phyloP scores from a whole-genome alignment of 1,140 invertebrate species.

The Delia radicum region DNA sequence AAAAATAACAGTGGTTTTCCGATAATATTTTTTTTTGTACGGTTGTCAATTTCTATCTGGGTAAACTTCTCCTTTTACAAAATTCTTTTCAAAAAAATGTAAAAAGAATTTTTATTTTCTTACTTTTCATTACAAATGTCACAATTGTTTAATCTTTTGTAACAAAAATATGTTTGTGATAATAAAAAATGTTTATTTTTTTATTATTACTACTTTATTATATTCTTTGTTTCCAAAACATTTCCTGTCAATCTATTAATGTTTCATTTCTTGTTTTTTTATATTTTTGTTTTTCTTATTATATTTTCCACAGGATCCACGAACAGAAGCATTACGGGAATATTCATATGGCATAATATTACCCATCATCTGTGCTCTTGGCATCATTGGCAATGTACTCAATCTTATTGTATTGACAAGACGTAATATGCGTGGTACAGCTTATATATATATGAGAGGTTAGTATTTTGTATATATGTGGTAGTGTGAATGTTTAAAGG shows the following conservation, averaged over 20 bases:
- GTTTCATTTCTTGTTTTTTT: not conserved
- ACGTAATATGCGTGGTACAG: slow-evolving; percentile 73
- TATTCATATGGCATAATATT: slow-evolving; percentile 71
- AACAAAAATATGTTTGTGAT: not conserved
- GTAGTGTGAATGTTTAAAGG: not conserved
- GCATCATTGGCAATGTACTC: slow-evolving; percentile 73
- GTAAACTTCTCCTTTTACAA: too few species aligned
- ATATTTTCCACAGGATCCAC: slow-evolving; percentile 59
- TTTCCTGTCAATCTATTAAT: not conserved
- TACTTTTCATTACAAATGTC: too few species aligned
- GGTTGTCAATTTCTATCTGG: too few species aligned
- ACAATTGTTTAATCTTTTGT: not conserved
- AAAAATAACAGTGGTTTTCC: too few species aligned
- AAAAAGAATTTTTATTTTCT: too few species aligned
- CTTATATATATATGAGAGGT: slow-evolving; percentile 79
- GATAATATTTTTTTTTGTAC: too few species aligned
- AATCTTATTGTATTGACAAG: slow-evolving; percentile 73
- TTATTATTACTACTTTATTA: not conserved
- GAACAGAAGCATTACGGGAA: slow-evolving; percentile 63
- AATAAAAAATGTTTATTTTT: not conserved
- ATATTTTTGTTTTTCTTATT: slow-evolving; percentile 12
- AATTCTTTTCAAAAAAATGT: too few species aligned
- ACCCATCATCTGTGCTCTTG: slow-evolving; percentile 69
- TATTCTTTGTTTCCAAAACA: not conserved
- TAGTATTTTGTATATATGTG: slow-evolving; percentile 42